These are phyloP conservation scores for Oppia nitens DNA, from an alignment of 1,140 invertebrate genomes.

Conservation along the genomic window DNA sequence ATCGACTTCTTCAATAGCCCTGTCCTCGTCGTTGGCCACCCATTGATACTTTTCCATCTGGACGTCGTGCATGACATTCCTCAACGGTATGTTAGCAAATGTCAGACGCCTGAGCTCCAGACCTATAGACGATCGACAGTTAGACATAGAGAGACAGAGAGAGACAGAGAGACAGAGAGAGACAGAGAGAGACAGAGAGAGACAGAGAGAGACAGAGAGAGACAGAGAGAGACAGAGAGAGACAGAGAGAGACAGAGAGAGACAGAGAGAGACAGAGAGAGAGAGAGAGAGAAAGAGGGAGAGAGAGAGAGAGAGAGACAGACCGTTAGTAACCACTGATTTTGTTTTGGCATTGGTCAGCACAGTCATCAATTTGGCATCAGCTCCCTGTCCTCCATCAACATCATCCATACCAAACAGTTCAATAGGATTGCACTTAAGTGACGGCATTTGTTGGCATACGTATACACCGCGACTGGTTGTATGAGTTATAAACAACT, in stretches of 20 bases:
- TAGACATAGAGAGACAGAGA: no score
- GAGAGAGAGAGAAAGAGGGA: no score
- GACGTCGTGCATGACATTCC: conserved; percentile 12
- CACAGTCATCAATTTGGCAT: neutral
- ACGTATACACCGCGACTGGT: conserved; percentile 2
- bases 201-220: no score
- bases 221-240: no score
- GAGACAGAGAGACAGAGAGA: no score
- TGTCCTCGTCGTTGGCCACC: neutral
- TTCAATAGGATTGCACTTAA: conserved; percentile 7
- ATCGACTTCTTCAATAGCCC: conserved; percentile 10
- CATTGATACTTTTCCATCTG: conserved; percentile 15
- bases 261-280: no score
- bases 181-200: no score
- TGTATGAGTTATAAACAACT: conserved; percentile 24
- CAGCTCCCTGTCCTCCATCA: neutral
- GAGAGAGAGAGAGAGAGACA: no score
- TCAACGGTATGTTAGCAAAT: conserved; percentile 13
- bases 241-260: no score
- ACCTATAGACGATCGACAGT: neutral
- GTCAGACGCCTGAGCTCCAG: conserved; percentile 11
- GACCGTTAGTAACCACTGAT: neutral
- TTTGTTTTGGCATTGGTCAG: conserved; percentile 1
- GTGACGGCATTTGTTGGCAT: neutral
- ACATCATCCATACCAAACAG: neutral